Base-by-base conservation (phyloP, 2,797 vertebrate species). In the Artibeus jamaicensis region DNA sequence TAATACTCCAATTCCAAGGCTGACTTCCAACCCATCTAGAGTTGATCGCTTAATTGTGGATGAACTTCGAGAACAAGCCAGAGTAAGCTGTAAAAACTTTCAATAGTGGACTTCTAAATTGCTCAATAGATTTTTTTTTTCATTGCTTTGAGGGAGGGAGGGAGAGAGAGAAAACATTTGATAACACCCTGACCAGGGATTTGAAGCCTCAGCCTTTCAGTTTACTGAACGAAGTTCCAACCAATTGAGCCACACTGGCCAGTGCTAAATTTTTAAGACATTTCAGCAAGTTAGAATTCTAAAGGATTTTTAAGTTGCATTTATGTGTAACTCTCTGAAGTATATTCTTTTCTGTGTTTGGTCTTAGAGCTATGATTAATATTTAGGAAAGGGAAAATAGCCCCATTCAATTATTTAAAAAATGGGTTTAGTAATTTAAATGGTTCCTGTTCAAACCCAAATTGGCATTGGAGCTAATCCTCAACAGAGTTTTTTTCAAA, bases 21-120 rank as follows among this genome's bases (percentile, higher is more conserved):
- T 99, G 91, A 98, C 99, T 96, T 98, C 98, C 74, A 99, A 99
- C 88, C 98, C 99, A 46, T 99, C 99, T 67, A 98, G 98, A 98
- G 98, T 99, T 44, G 99, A 99, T 98, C 98, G 99, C 29, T 99
- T 99, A 95, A 98, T 99, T 98, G 98, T 99, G 94, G 99, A 99
- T 98, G 99, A 99, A 98, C 98, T 99, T 81, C 99, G 98, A 89
- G 99, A 99, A 98, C 99, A 99, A 98, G 98, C 98, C 96, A 99
- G 98, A 98, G 99, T 99, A 98, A 99, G 99, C 97, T 97, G 44
- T 93, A 85, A 91, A 97, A 97, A 91, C 26, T 84, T 90, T 29
- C 37, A 95, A 50, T 59, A 48, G 29, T 87, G 57, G 34, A 91
- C 48, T 94, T 94, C 96, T 97, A 89, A 78, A 59, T 78, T 93